Conservation (phyloP, 1,140 invertebrate genomes). For the Pomphorhynchus laevis region DNA sequence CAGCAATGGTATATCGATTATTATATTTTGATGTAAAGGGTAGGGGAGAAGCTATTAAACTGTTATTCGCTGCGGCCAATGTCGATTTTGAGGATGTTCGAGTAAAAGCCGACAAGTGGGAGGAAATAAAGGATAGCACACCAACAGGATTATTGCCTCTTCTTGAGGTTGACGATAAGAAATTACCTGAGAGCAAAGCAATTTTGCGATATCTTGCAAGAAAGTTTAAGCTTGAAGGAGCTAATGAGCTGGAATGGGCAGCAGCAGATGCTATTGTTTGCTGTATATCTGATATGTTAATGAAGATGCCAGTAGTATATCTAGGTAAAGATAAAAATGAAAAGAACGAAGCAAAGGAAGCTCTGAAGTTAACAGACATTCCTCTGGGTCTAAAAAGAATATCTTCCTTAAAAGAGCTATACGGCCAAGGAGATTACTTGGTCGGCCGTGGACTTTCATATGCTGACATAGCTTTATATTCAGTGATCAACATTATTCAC, state of each 20-base stretch:
- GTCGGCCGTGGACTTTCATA: background rate
- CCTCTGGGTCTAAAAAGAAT: no score
- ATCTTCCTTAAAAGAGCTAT: no score
- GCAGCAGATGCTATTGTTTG: conserved; percentile 4
- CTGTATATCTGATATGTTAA: no score
- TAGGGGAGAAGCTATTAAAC: conserved; percentile 14
- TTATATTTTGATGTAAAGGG: conserved; percentile 15
- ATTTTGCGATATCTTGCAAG: conserved; percentile 1
- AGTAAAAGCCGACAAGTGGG: conserved; percentile 14
- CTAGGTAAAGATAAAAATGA: no score
- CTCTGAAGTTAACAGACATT: no score
- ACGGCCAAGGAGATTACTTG: conserved; percentile 1
- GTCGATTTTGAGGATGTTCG: conserved; percentile 15
- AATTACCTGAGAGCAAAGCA: background rate
- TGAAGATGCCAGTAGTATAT: no score
- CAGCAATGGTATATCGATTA: conserved; percentile 14
- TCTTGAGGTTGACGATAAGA: background rate
- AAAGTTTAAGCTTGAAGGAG: background rate
- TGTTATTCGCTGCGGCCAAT: conserved; percentile 14
- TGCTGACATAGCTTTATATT: conserved; percentile 1
- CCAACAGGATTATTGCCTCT: conserved; percentile 10
- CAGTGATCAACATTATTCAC: no score
- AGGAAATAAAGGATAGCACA: conserved; percentile 11
- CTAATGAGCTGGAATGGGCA: background rate
- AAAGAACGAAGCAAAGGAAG: no score